These are phyloP conservation scores for Chaenodraco wilsoni DNA, from an alignment of 2,797 vertebrate genomes.

Conservation along the genomic window DNA sequence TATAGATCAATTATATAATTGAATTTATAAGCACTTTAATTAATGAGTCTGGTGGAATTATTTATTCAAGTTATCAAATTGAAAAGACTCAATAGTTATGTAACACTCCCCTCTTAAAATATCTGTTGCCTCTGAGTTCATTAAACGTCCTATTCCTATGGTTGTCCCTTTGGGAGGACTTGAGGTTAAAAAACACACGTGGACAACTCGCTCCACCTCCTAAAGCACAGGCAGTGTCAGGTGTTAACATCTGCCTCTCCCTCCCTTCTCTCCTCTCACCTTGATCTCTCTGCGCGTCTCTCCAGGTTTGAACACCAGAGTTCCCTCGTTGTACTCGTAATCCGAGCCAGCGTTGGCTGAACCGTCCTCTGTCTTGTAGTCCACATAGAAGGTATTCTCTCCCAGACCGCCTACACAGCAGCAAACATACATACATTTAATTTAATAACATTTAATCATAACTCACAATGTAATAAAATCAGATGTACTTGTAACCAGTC, in stretches of 20 bases:
- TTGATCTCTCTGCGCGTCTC: constrained; percentile 92
- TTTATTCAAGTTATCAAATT: background rate
- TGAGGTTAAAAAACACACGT: no score
- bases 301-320: constrained; percentile 94
- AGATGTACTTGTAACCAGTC: no score
- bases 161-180: no score
- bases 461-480: background rate
- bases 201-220: no score
- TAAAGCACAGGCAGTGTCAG: no score
- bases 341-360: constrained; percentile 92
- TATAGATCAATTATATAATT: no score
- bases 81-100: background rate
- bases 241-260: no score
- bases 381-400: constrained; percentile 94
- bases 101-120: background rate
- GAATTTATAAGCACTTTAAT: background rate
- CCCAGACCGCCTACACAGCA: constrained; percentile 79
- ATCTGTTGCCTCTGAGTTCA: background rate
- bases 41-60: background rate
- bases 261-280: constrained; percentile 63
- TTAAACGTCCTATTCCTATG: background rate
- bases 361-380: constrained; percentile 95
- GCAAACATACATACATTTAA: background rate
- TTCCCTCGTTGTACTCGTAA: constrained; percentile 92
- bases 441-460: background rate